A percentile compares a stretch with the other conserved stretches of the same genome.
These are phyloP conservation scores for Porites lutea DNA, from an alignment of 64 coral and sea anemone genomes.

Conservation along the genomic window DNA sequence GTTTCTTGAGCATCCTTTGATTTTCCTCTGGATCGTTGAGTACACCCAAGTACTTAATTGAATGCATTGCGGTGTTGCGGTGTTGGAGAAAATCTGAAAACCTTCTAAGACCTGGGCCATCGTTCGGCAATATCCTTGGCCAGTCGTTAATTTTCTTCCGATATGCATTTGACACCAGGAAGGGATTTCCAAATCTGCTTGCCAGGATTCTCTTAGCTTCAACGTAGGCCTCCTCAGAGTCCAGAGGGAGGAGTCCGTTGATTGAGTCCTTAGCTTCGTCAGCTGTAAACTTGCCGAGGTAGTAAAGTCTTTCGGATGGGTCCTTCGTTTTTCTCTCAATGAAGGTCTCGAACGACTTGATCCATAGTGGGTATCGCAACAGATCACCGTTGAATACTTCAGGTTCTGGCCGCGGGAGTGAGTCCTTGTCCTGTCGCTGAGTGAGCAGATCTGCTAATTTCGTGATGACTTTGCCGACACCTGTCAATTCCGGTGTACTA, in stretches of 20 bases:
- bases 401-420: constrained; percentile 40
- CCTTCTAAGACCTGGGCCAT: neutral
- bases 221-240: constrained; percentile 35
- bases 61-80: neutral
- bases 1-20: constrained; percentile 65
- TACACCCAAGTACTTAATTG: constrained; percentile 40
- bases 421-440: constrained; percentile 41
- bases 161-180: constrained; percentile 1
- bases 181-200: neutral
- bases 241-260: constrained; percentile 12
- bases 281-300: constrained; percentile 42
- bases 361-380: constrained; percentile 56
- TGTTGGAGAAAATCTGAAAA: neutral
- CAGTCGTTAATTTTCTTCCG: neutral
- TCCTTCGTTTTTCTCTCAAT: constrained; percentile 42
- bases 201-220: constrained; percentile 7
- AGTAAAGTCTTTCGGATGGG: constrained; percentile 53
- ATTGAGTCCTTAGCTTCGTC: constrained; percentile 60
- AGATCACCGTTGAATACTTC: constrained; percentile 65
- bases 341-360: constrained; percentile 75
- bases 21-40: constrained; percentile 85
- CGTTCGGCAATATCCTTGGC: neutral
- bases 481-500: too few species aligned
- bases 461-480: too few species aligned
- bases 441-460: constrained; percentile 19